A percentile compares a stretch with the other conserved stretches of the same genome.
Evolutionary conservation across 2,888 invertebrate genomes (phyloP).

Genomic region (Stenichneumon culpator): DNA sequence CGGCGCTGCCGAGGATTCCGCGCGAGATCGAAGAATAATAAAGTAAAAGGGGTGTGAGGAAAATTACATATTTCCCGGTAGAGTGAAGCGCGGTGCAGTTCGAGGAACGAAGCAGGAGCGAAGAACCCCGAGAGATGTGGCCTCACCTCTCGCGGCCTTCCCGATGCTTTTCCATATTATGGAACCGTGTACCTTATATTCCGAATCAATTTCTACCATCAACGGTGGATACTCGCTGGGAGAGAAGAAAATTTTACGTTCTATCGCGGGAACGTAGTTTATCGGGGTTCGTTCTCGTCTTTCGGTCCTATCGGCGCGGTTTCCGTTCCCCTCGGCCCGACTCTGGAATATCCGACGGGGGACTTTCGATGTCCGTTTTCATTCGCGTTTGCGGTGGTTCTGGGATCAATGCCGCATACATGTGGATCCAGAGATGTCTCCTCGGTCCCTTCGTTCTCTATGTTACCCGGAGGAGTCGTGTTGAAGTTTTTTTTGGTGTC

Average conservation of each 20-base stretch:
- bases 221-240: not conserved
- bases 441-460: not conserved
- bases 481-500: too few relatives aligned
- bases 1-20: conserved; percentile 33
- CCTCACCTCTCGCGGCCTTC: conserved; percentile 20
- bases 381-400: not conserved
- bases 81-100: not conserved
- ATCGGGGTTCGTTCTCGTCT: not conserved
- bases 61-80: conserved; percentile 59
- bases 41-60: conserved; percentile 15
- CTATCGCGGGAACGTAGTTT: not conserved
- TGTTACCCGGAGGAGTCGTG: too few relatives aligned
- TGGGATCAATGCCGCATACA: not conserved
- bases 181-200: conserved; percentile 23
- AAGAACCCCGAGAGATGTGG: conserved; percentile 8
- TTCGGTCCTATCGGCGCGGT: not conserved
- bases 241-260: conserved; percentile 22
- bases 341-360: too few relatives aligned
- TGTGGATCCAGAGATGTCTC: not conserved
- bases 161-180: not conserved
- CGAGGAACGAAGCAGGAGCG: conserved; percentile 11
- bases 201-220: conserved; percentile 47
- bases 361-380: too few relatives aligned
- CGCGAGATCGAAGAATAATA: conserved; percentile 52
- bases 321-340: not conserved